Evolutionary conservation across 2,888 invertebrate species (phyloP), one percentile per base, ranked within the genome.

Genomic region (Ceraclea dissimilis): DNA sequence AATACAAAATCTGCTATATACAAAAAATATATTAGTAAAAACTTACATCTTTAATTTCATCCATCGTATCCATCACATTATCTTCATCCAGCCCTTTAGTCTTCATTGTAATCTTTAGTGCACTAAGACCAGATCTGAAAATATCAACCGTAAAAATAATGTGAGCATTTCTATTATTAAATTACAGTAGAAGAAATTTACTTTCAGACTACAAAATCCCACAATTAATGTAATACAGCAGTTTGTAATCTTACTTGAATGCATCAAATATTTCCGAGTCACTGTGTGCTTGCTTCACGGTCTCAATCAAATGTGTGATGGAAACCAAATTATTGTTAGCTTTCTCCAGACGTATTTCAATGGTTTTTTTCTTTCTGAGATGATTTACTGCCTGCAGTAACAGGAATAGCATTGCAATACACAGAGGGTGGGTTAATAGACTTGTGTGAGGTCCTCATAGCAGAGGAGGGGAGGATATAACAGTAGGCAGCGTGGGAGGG

Each of bases 51-150:
- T 81, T 81, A 51, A 90, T 72, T 63, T 89, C 83, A 46, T 85
- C 80, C 78, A 90, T 83, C 0, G 88, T 82, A 63, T 88, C 83
- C 63, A 80, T 79, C 0, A 87, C 86, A 2, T 77, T 74, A 51
- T 87, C 84, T 64, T 86, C 85, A n/a, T 80, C 80, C 1, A 90
- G 67, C 1, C 82, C 84, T 1, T 78, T 78, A 2, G 80, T 80
- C 50, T 81, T 81, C 64, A 86, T 80, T 1, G 79, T 78, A 2
- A 73, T 74, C 65, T 86, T 85, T 67, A 91, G 75, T 0, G 88
- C 83, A 61, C 81, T 75, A 0, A 85, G 75, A 1, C 87, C 88
- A 52, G 81, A 78, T 69, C 86, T 86, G 66, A 76, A 84, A 62
- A 33, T 22, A 22, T 2, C n/a, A 22, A 22, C 19, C 2, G 17